Conservation (phyloP, 2,888 invertebrate species). For the Caenorhabditis doughertyi region DNA sequence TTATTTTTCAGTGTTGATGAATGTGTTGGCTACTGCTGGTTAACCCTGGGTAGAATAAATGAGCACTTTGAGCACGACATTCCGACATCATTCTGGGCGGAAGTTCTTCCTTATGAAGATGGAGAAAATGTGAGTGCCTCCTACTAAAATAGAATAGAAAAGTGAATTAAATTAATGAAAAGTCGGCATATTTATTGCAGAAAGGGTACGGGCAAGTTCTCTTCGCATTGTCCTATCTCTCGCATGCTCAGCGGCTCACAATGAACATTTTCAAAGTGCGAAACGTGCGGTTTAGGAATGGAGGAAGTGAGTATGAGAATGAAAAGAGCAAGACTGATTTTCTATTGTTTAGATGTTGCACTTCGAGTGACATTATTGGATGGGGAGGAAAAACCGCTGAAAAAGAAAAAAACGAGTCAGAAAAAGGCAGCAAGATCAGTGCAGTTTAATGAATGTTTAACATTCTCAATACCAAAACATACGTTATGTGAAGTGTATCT, state of each 20-base stretch:
- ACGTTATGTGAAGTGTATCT: conserved; percentile 80
- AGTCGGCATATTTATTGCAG: conserved; percentile 68
- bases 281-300: conserved; percentile 83
- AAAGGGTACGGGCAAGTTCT: conserved; percentile 86
- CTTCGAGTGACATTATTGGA: conserved; percentile 77
- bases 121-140: conserved; percentile 35
- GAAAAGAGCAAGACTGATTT: conserved; percentile 49
- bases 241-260: conserved; percentile 86
- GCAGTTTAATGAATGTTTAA: conserved; percentile 81
- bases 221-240: conserved; percentile 86
- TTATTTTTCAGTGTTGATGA: conserved; percentile 76
- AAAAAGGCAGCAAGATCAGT: conserved; percentile 77
- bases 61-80: conserved; percentile 72
- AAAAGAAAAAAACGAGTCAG: conserved; percentile 80
- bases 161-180: conserved; percentile 6
- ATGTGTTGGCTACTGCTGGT: conserved; percentile 82
- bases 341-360: conserved; percentile 74
- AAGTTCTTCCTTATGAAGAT: conserved; percentile 81
- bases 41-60: conserved; percentile 75
- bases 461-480: conserved; percentile 79
- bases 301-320: conserved; percentile 69
- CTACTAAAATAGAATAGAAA: neutral
- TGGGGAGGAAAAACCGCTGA: conserved; percentile 77
- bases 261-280: conserved; percentile 86
- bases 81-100: conserved; percentile 82